Percentiles rank a stretch among this genome's conserved stretches.
Conservation (phyloP, 1,140 invertebrate genomes). For the Drosophila tristis region DNA sequence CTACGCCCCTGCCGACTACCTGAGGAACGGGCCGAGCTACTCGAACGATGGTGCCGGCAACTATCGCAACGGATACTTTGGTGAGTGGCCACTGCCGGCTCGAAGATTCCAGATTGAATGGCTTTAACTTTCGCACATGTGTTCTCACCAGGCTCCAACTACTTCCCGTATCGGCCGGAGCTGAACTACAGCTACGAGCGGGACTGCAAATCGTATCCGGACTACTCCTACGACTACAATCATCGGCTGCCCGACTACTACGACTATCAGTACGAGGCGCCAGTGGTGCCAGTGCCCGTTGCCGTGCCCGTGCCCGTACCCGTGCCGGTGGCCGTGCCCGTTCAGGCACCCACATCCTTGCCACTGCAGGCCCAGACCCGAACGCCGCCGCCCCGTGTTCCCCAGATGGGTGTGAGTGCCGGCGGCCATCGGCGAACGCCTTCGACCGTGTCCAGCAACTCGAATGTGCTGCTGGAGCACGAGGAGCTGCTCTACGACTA, state of each 20-base stretch:
- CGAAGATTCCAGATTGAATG: no score
- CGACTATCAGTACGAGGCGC: slow-evolving; percentile 71
- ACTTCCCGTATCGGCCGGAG: slow-evolving; percentile 82
- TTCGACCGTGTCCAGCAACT: slow-evolving; percentile 79
- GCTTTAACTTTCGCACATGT: neutral
- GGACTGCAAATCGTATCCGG: slow-evolving; percentile 83
- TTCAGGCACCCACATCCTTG: no score
- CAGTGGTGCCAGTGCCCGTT: slow-evolving; percentile 33
- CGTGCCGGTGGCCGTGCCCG: slow-evolving; percentile 15
- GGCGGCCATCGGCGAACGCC: slow-evolving; percentile 76
- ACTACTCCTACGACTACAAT: slow-evolving; percentile 82
- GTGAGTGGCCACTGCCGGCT: slow-evolving; percentile 31
- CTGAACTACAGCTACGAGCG: slow-evolving; percentile 77
- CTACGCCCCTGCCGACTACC: slow-evolving; percentile 85
- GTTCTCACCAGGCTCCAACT: slow-evolving; percentile 69
- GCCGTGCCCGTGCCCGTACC: slow-evolving; percentile 1
- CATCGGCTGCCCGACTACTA: slow-evolving; percentile 80
- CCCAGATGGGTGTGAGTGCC: slow-evolving; percentile 80
- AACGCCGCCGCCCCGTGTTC: slow-evolving; percentile 76
- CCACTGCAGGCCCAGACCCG: slow-evolving; percentile 48
- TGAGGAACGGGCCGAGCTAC: slow-evolving; percentile 78
- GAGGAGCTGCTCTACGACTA: slow-evolving; percentile 84
- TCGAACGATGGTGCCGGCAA: slow-evolving; percentile 74
- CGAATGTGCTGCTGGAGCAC: slow-evolving; percentile 85
- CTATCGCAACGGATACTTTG: slow-evolving; percentile 79